Evolutionary conservation across 92 coral and sea anemone genomes (phyloP).

Genomic region (Siderastrea siderea): DNA sequence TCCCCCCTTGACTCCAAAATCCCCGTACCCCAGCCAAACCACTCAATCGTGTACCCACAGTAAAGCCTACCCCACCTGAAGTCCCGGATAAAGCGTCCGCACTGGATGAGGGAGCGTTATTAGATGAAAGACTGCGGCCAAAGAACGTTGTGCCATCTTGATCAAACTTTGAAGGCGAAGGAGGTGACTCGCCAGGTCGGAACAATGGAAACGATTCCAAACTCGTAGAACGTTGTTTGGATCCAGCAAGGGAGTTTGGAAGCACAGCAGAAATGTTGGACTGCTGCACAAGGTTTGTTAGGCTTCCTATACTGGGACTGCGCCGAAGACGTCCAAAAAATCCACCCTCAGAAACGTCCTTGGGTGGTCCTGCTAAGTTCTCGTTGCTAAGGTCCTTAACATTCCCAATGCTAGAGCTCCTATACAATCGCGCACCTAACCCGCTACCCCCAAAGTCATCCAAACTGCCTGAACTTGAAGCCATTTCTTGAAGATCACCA

Average conservation of each 20-base stretch:
- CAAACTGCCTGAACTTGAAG: conserved; percentile 31
- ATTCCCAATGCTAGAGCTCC: conserved; percentile 94
- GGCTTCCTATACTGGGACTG: conserved; percentile 88
- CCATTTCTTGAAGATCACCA: conserved; percentile 87
- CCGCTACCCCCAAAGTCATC: conserved; percentile 34
- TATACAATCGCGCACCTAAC: conserved; percentile 59
- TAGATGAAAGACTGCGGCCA: conserved; percentile 20
- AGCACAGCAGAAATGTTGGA: conserved; percentile 66
- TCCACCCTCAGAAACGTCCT: conserved; percentile 61
- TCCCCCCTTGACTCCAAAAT: conserved; percentile 79
- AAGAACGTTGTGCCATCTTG: conserved; percentile 69
- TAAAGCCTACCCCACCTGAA: conserved; percentile 52
- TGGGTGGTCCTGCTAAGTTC: conserved; percentile 40
- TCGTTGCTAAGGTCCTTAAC: conserved; percentile 82
- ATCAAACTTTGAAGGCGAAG: conserved; percentile 90
- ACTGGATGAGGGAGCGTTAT: conserved; percentile 33
- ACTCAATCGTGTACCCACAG: conserved; percentile 81
- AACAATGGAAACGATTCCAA: conserved; percentile 79
- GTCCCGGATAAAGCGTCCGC: conserved; percentile 47
- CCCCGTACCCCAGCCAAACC: conserved; percentile 91
- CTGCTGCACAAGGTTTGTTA: conserved; percentile 80
- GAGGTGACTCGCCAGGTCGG: conserved; percentile 88
- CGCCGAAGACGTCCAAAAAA: conserved; percentile 88
- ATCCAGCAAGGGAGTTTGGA: conserved; percentile 62
- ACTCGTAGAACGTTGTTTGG: conserved; percentile 83